A percentile compares a stretch with the other conserved stretches of the same genome.
These are phyloP conservation scores for Hylaeus volcanicus DNA, from an alignment of 1,140 invertebrate species.

Conservation along the genomic window DNA sequence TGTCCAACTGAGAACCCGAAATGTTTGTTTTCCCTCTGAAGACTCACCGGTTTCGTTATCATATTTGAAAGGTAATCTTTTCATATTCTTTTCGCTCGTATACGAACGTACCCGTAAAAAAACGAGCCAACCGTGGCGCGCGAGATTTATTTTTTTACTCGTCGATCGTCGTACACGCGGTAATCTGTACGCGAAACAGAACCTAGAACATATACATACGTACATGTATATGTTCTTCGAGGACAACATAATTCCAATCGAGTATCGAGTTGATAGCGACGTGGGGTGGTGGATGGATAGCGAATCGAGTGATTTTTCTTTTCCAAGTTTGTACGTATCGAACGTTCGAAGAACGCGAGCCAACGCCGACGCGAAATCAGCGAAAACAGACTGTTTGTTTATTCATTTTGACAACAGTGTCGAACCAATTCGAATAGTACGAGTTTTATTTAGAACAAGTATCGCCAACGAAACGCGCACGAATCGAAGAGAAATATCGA, in stretches of 20 bases:
- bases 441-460: no score
- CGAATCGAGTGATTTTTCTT: neutral
- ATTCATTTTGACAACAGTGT: no score
- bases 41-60: constrained; percentile 10
- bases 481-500: no score
- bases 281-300: neutral
- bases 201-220: neutral
- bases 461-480: no score
- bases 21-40: neutral
- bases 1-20: constrained; percentile 34
- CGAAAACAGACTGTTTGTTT: no score
- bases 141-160: neutral
- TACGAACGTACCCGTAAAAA: neutral
- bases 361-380: no score
- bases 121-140: neutral
- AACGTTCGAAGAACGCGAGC: no score
- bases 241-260: neutral
- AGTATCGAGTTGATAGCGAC: no score
- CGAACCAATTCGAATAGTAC: no score
- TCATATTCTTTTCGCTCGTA: neutral
- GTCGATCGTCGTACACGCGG: neutral
- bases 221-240: neutral
- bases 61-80: constrained; percentile 7
- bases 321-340: neutral
- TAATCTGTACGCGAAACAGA: neutral